These are phyloP conservation scores for Prietella phreatophila DNA, from an alignment of 2,113 vertebrate species.

Conservation along the genomic window DNA sequence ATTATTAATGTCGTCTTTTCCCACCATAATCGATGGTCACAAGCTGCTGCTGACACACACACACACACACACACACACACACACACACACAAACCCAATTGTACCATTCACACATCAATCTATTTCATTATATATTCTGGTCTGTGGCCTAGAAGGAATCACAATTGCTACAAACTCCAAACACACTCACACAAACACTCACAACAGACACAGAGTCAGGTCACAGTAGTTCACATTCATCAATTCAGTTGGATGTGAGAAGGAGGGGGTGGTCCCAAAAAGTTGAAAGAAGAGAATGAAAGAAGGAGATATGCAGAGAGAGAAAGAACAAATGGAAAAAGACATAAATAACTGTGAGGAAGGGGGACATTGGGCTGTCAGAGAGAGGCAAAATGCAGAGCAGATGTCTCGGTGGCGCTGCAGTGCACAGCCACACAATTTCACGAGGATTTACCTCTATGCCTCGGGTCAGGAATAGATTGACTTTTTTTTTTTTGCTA, in stretches of 20 bases:
- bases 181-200: constrained; percentile 1
- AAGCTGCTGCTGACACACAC: background rate
- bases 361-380: constrained; percentile 34
- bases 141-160: constrained; percentile 16
- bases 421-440: background rate
- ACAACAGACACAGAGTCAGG: background rate
- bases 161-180: background rate
- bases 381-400: constrained; percentile 48
- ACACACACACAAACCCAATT: background rate
- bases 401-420: constrained; percentile 47
- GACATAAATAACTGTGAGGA: constrained; percentile 43
- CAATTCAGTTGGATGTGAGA: constrained; percentile 32
- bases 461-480: constrained; percentile 11
- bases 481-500: background rate
- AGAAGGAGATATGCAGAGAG: constrained; percentile 45
- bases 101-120: constrained; percentile 2
- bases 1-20: background rate
- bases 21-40: background rate
- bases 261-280: constrained; percentile 13
- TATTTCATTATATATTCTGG: constrained; percentile 13
- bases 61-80: background rate
- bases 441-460: constrained; percentile 29
- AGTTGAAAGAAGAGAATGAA: constrained; percentile 29
- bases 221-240: constrained; percentile 32
- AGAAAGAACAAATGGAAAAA: constrained; percentile 51